Percentiles rank a stretch among this genome's conserved stretches.
phyloP scores from a whole-genome alignment of 2,113 vertebrate genomes.

The Melierax canorus region DNA sequence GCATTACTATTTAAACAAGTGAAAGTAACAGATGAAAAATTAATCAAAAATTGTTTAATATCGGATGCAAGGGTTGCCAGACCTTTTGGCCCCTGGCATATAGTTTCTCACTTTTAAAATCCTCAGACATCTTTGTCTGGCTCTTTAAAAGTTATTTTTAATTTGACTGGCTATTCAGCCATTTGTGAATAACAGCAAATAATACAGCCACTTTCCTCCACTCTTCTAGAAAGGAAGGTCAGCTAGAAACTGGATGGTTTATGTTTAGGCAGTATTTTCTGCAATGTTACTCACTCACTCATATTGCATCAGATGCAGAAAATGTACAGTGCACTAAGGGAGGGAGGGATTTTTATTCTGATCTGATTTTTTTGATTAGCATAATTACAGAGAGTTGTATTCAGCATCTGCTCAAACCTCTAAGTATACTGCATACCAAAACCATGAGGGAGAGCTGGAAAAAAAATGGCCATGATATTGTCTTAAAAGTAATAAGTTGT shows the following conservation, averaged over 20 bases:
- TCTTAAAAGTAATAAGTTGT: background rate
- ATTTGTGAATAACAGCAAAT: constrained; percentile 1
- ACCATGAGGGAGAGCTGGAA: background rate
- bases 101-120: constrained; percentile 2
- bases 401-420: background rate
- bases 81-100: background rate
- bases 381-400: background rate
- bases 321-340: background rate
- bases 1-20: constrained; percentile 1
- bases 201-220: background rate
- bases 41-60: constrained; percentile 15
- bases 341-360: background rate
- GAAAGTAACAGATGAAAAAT: constrained; percentile 28
- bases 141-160: background rate
- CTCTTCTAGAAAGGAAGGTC: background rate
- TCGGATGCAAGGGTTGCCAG: background rate
- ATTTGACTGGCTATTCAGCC: background rate
- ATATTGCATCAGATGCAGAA: background rate
- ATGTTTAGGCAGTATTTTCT: background rate
- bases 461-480: background rate
- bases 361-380: background rate
- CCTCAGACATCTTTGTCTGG: background rate
- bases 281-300: background rate
- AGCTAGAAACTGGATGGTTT: background rate
- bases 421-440: background rate